Percentiles rank a stretch among this genome's conserved stretches.
Evolutionary conservation across 2,113 vertebrate species (phyloP).

Genomic region (Muntiacus muntjak): DNA sequence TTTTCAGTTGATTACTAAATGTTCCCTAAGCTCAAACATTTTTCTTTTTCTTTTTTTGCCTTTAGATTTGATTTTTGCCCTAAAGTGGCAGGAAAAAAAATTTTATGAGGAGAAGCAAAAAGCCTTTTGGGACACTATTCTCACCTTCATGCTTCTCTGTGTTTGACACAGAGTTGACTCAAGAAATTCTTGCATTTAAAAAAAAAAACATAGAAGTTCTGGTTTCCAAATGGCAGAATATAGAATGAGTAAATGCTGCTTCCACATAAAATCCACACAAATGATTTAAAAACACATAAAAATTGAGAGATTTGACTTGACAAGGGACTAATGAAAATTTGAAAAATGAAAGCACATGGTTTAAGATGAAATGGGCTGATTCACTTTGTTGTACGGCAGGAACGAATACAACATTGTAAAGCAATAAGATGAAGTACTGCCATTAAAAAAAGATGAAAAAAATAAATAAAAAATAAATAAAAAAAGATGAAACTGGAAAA

Average conservation of each 20-base stretch:
- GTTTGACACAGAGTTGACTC: background rate
- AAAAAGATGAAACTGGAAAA: background rate
- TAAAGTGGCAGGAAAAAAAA: background rate
- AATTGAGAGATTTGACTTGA: background rate
- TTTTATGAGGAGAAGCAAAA: background rate
- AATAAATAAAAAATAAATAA: background rate
- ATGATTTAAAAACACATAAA: background rate
- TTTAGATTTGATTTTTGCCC: background rate
- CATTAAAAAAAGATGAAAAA: background rate
- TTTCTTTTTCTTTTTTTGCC: background rate
- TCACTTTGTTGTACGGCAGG: background rate
- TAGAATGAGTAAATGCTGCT: background rate
- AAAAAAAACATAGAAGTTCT: background rate
- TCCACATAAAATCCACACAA: background rate
- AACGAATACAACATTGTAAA: background rate
- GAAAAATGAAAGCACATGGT: background rate
- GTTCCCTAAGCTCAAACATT: background rate
- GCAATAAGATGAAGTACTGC: background rate
- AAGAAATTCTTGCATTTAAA: background rate
- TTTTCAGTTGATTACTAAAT: conserved; percentile 9
- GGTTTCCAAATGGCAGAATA: background rate
- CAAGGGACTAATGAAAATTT: background rate
- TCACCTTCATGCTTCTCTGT: background rate
- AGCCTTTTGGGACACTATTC: background rate
- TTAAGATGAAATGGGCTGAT: background rate